Base-by-base conservation (phyloP, 2,888 invertebrate genomes). In the Chouioia cunea region DNA sequence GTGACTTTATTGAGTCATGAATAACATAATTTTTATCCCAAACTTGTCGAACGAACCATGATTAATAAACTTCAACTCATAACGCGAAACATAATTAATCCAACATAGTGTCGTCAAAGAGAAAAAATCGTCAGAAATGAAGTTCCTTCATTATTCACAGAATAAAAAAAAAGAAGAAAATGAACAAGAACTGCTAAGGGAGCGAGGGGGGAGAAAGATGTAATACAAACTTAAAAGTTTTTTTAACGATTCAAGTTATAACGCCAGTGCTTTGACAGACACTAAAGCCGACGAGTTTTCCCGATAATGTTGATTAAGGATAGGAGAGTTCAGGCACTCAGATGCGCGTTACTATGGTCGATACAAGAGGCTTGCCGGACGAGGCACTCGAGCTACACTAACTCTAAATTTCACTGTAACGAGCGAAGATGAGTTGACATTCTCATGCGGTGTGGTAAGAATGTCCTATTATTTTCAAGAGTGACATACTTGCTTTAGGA, bases 221-320 rank as follows among this genome's bases (percentile, higher is more conserved):
- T 23, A 23, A 53, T 22, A 23, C 22, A 22, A 52, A 22, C 15
- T 53, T 53, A 23, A 12, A 6, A 36, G 36, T 1, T 36, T 36
- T 27, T 36, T 36, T 36, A 36, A 36, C 36, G 36, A 36, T 6
- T 2, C 36, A 36, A 36, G 36, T 36, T 36, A 36, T 36, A 36
- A 10, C 36, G 36, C 50, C 18, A 18, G 20, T 18, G 18, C 18
- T 50, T 16, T 23, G 20, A 48, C 16, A n/a, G 27, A 15, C 14
- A 15, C 12, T 27, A 60, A 22, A 27, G 59, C 12, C 47, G 48
- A 60, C 27, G 48, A 56, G 64, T 64, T 54, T 56, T 54, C 23
- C 12, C 47, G 48, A 57, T 65, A 48, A 65, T 65, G 46, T n/a
- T 56, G 36, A 64, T 54, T 43, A 43, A 48, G 50, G 18, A 48